Evolutionary conservation across 2,113 vertebrate species (phyloP).

Genomic region (Puffinus mauretanicus): DNA sequence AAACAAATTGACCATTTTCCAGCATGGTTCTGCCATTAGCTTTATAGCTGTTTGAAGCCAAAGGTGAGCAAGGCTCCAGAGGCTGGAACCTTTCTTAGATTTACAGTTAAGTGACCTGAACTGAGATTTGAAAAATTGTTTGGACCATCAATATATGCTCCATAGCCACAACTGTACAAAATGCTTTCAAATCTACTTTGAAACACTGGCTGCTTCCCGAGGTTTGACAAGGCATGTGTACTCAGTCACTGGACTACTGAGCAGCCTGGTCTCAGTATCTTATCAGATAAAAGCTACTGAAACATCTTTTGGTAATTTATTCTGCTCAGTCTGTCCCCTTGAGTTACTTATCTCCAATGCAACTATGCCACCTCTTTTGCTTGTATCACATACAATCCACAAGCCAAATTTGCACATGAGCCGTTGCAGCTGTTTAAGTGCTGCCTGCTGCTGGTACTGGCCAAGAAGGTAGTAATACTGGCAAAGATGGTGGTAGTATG

Average conservation of each 20-base stretch:
- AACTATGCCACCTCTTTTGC: neutral
- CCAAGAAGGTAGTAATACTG: neutral
- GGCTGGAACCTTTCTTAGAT: neutral
- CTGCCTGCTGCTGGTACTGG: neutral
- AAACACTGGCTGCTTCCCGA: neutral
- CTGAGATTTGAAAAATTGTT: neutral
- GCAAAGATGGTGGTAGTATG: neutral
- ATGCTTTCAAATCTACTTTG: neutral
- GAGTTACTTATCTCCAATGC: neutral
- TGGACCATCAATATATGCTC: neutral
- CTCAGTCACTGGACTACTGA: neutral
- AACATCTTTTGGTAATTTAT: neutral
- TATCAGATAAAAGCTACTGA: neutral
- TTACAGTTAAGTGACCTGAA: neutral
- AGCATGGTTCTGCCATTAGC: neutral
- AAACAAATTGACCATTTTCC: neutral
- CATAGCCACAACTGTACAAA: neutral
- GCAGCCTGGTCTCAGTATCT: neutral
- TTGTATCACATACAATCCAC: neutral
- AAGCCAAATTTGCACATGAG: neutral
- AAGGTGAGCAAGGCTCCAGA: neutral
- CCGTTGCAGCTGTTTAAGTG: neutral
- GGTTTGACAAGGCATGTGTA: rapidly evolving
- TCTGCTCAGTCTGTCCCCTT: neutral
- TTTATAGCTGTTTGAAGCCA: neutral